A percentile compares a stretch with the other conserved stretches of the same genome.
phyloP scores from a whole-genome alignment of 1,140 invertebrate genomes.

The Drosophila santomea region DNA sequence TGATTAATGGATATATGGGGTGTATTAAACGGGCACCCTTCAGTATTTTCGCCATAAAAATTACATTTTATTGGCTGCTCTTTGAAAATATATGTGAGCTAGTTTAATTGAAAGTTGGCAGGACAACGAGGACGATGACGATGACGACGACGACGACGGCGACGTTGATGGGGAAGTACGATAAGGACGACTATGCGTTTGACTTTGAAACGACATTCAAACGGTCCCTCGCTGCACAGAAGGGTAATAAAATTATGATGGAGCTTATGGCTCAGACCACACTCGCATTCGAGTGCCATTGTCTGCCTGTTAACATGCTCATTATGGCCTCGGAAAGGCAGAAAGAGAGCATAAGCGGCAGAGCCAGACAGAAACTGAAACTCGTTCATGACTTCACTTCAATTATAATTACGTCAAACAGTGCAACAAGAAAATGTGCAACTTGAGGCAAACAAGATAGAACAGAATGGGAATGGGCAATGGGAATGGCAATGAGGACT shows the following conservation, averaged over 20 bases:
- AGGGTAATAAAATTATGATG: slow-evolving; percentile 80
- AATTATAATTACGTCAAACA: slow-evolving; percentile 84
- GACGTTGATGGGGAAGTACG: background rate
- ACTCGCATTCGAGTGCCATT: slow-evolving; percentile 73
- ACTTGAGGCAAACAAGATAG: slow-evolving; percentile 79
- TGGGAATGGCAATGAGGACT: background rate
- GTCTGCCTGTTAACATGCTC: slow-evolving; percentile 83
- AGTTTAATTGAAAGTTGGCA: slow-evolving; percentile 72
- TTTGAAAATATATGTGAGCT: slow-evolving; percentile 37
- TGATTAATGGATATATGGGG: slow-evolving; percentile 29
- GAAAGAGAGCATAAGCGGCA: slow-evolving; percentile 36
- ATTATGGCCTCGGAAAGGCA: slow-evolving; percentile 64
- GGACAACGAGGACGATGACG: background rate
- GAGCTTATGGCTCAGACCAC: slow-evolving; percentile 52
- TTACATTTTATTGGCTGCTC: slow-evolving; percentile 65
- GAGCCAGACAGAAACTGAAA: slow-evolving; percentile 48
- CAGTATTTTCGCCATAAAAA: slow-evolving; percentile 48
- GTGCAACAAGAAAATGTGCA: slow-evolving; percentile 82
- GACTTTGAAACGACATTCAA: slow-evolving; percentile 81
- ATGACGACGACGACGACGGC: background rate
- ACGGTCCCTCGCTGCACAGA: slow-evolving; percentile 50
- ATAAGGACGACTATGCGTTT: slow-evolving; percentile 28
- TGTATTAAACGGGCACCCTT: background rate
- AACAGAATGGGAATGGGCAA: slow-evolving; percentile 11
- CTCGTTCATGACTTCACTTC: slow-evolving; percentile 83